A percentile compares a stretch with the other conserved stretches of the same genome.
phyloP scores from a whole-genome alignment of 2,797 vertebrate species.

The Parauchenoglanis punctatus region DNA sequence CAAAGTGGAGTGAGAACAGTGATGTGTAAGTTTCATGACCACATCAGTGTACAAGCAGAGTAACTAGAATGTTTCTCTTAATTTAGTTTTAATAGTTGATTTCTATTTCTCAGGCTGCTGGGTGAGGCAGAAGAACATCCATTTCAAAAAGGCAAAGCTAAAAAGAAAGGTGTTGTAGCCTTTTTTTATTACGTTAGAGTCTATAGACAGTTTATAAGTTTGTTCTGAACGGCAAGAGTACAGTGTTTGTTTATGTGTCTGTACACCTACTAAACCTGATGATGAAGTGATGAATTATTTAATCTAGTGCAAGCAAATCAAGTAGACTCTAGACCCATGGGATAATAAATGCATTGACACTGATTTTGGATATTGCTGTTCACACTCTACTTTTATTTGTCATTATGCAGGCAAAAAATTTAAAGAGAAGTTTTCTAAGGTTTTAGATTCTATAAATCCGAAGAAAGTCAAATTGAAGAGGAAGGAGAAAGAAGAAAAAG shows the following conservation, averaged over 20 bases:
- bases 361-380: background rate
- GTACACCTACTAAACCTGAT: background rate
- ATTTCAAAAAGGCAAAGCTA: conserved; percentile 55
- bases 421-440: conserved; percentile 67
- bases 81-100: conserved; percentile 25
- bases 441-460: conserved; percentile 68
- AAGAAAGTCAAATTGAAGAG: conserved; percentile 69
- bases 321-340: background rate
- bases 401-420: conserved; percentile 67
- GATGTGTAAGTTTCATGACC: conserved; percentile 44
- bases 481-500: conserved; percentile 55
- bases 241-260: background rate
- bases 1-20: conserved; percentile 54
- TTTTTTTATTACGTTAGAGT: conserved; percentile 6
- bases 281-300: background rate
- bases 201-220: background rate
- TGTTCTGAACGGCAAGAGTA: background rate
- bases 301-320: background rate
- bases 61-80: background rate
- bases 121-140: conserved; percentile 53
- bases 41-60: background rate
- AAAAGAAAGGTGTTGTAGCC: conserved; percentile 68
- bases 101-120: conserved; percentile 54
- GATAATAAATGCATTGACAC: background rate
- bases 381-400: background rate